phyloP scores from a whole-genome alignment of 2,797 vertebrate species.

The Hydrocynus forskahlii region DNA sequence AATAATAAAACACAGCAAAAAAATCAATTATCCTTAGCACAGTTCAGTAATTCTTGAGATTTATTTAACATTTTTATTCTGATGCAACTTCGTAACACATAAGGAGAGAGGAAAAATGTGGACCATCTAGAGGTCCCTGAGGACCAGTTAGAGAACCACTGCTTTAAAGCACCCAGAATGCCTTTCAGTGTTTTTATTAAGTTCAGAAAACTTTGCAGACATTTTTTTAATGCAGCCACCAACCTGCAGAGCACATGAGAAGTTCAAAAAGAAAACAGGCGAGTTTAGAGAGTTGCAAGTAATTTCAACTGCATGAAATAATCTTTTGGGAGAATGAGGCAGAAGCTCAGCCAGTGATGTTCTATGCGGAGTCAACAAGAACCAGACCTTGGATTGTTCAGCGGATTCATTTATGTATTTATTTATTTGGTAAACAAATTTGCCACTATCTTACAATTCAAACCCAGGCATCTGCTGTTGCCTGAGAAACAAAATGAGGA shows the following conservation, averaged over 20 bases:
- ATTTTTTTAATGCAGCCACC: neutral
- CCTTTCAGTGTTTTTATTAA: neutral
- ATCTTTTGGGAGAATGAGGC: conserved; percentile 9
- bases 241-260: neutral
- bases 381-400: neutral
- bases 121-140: too few relatives aligned
- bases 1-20: neutral
- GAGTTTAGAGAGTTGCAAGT: neutral
- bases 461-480: conserved; percentile 3
- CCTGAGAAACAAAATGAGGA: conserved; percentile 18
- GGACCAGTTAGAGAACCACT: neutral
- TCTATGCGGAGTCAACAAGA: conserved; percentile 12
- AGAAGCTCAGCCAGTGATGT: conserved; percentile 6
- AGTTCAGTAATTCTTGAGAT: neutral
- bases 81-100: too few relatives aligned
- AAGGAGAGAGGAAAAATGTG: too few relatives aligned
- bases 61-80: neutral
- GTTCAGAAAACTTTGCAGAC: neutral
- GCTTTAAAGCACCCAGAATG: too few relatives aligned
- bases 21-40: neutral
- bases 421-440: conserved; percentile 29
- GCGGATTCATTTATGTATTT: neutral
- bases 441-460: conserved; percentile 17
- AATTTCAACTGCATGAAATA: conserved; percentile 22
- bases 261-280: conserved; percentile 1